Conservation (phyloP, 2,888 invertebrate genomes). For the Lepidochitona cinerea region DNA sequence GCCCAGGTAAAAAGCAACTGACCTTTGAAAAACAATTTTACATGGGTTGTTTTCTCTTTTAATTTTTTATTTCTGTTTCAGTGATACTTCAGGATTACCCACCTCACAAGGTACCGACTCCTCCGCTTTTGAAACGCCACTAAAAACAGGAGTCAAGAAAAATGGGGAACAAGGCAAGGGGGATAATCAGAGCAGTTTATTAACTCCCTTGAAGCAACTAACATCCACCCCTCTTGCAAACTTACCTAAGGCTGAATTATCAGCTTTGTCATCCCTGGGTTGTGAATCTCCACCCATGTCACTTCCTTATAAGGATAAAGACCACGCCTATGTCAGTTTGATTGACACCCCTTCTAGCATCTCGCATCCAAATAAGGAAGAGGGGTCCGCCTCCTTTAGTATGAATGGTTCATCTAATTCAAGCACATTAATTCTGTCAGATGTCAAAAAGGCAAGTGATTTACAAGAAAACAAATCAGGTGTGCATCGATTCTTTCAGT, state of each 20-base stretch:
- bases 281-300: not conserved
- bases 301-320: not conserved
- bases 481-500: too few species aligned
- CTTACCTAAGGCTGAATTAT: not conserved
- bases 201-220: not conserved
- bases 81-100: not conserved
- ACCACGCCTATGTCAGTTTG: not conserved
- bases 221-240: not conserved
- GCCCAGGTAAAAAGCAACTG: too few species aligned
- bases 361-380: too few species aligned
- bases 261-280: not conserved
- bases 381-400: too few species aligned
- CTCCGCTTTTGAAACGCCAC: not conserved
- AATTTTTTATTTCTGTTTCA: too few species aligned
- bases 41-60: too few species aligned
- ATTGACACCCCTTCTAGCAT: too few species aligned
- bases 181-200: not conserved
- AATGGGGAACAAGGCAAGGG: not conserved
- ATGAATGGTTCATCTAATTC: too few species aligned
- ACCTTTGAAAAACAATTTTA: too few species aligned
- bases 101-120: not conserved
- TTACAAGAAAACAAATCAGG: too few species aligned
- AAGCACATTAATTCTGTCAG: too few species aligned
- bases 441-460: too few species aligned
- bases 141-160: not conserved